phyloP scores from a whole-genome alignment of 2,113 vertebrate genomes.

The Coptodon bakossiorum region DNA sequence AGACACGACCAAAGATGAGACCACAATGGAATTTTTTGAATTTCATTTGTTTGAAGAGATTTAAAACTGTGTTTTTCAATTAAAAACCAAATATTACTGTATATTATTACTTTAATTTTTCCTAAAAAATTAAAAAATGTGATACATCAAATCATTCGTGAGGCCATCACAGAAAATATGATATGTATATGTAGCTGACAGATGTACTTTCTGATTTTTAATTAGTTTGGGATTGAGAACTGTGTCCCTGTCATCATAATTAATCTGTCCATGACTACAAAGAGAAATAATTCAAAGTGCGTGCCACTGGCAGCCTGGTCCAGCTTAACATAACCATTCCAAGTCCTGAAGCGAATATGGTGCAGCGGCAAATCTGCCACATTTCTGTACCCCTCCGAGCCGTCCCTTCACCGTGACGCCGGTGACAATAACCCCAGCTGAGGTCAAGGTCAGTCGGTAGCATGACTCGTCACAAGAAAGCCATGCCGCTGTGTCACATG shows the following conservation, averaged over 20 bases:
- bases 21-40: neutral
- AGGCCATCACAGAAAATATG: neutral
- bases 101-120: neutral
- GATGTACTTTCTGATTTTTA: neutral
- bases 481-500: constrained; percentile 25
- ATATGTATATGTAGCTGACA: neutral
- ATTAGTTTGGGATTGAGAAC: neutral
- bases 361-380: neutral
- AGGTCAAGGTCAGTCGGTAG: neutral
- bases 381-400: constrained; percentile 9
- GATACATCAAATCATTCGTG: neutral
- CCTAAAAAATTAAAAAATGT: neutral
- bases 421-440: neutral
- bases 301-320: neutral
- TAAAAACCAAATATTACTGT: neutral
- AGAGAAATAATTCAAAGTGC: neutral
- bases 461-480: constrained; percentile 31
- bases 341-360: neutral
- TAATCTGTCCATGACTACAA: neutral
- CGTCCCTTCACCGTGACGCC: neutral
- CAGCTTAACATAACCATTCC: neutral
- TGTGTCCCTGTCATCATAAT: neutral
- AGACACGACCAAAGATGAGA: neutral
- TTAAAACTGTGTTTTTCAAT: neutral
- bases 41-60: neutral